Percentiles rank a stretch among this genome's conserved stretches.
These are phyloP conservation scores for Crypturellus tataupa DNA, from an alignment of 2,797 vertebrate genomes.

Conservation along the genomic window DNA sequence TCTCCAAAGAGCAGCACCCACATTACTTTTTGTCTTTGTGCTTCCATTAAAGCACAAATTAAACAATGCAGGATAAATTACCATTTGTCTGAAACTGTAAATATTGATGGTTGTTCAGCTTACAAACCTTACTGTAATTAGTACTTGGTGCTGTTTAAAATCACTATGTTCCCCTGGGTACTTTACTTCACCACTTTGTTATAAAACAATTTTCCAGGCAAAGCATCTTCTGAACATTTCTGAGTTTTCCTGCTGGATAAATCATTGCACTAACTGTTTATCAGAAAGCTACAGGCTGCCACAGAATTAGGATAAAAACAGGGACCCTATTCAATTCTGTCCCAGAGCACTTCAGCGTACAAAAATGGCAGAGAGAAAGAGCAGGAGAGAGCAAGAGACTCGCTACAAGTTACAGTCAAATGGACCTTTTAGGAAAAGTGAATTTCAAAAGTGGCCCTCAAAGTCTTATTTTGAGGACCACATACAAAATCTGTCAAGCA, in stretches of 20 bases:
- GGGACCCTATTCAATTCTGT: not conserved
- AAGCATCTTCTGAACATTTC: not conserved
- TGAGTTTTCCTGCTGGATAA: constrained; percentile 34
- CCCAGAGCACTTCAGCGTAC: not conserved
- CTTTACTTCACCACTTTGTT: constrained; percentile 27
- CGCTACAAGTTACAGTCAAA: not conserved
- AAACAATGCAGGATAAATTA: not conserved
- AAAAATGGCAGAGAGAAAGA: not conserved
- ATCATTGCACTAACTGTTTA: constrained; percentile 54
- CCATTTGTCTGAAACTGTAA: constrained; percentile 25
- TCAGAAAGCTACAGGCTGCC: constrained; percentile 33
- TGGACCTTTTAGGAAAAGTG: not conserved
- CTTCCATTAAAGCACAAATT: constrained; percentile 3
- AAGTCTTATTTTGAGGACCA: not conserved
- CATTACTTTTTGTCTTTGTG: not conserved
- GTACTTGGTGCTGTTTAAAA: not conserved
- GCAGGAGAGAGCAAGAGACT: not conserved
- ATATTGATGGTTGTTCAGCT: not conserved
- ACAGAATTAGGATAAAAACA: not conserved
- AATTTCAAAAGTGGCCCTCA: no score
- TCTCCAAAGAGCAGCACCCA: not conserved
- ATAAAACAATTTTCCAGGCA: constrained; percentile 58
- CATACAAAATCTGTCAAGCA: not conserved
- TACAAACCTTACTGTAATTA: constrained; percentile 24
- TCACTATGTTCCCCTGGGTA: not conserved